A percentile compares a stretch with the other conserved stretches of the same genome.
Evolutionary conservation across 2,113 vertebrate species (phyloP).

Genomic region (Grammomys dolichurus): DNA sequence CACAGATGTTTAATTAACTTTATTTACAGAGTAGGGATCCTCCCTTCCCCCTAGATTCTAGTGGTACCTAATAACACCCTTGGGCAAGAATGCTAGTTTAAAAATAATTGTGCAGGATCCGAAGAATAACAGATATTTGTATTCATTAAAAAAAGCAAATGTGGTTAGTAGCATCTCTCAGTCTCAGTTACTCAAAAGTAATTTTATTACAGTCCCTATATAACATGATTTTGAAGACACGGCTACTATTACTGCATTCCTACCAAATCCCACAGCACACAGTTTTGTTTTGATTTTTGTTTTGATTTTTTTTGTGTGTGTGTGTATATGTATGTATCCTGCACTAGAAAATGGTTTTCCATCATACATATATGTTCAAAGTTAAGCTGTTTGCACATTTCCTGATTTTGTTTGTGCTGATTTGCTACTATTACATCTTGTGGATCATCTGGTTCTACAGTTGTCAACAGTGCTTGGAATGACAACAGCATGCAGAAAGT

Average conservation of each 20-base stretch:
- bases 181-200: conserved; percentile 97
- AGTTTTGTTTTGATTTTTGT: conserved; percentile 95
- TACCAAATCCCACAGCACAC: conserved; percentile 99
- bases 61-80: conserved; percentile 90
- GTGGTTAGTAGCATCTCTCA: conserved; percentile 87
- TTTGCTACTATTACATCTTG: conserved; percentile 99
- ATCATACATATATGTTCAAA: conserved; percentile 97
- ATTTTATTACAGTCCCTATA: conserved; percentile 97
- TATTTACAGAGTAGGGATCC: conserved; percentile 94
- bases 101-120: conserved; percentile 94
- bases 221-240: conserved; percentile 99
- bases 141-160: conserved; percentile 89
- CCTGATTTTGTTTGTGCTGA: conserved; percentile 99
- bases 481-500: conserved; percentile 96
- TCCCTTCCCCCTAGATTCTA: conserved; percentile 86
- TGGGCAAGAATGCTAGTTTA: conserved; percentile 90
- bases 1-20: conserved; percentile 96
- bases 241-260: conserved; percentile 99
- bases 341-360: conserved; percentile 82
- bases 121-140: conserved; percentile 91
- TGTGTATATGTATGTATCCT: conserved; percentile 88
- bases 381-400: conserved; percentile 98
- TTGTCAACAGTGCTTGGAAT: conserved; percentile 95
- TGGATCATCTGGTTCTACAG: conserved; percentile 97
- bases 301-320: conserved; percentile 77